Evolutionary conservation across 2,797 vertebrate species (phyloP).

Genomic region (Benthosema pterotum): DNA sequence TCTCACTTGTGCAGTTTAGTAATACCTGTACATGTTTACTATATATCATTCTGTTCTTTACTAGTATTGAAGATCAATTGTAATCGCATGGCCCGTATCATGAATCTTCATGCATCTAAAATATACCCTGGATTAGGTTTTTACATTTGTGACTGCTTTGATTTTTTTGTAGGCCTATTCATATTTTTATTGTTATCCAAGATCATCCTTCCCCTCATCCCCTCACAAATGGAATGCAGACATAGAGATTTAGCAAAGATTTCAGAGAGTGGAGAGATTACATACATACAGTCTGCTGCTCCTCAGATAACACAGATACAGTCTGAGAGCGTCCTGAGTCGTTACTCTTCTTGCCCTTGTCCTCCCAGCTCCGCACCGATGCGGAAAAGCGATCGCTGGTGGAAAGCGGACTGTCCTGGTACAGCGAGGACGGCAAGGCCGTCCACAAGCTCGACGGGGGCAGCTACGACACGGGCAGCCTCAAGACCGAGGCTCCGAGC

Average conservation of each 20-base stretch:
- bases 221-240: constrained; percentile 51
- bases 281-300: constrained; percentile 13
- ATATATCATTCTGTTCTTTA: too few species aligned
- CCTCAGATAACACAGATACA: constrained; percentile 52
- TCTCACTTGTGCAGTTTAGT: neutral
- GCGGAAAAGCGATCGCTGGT: constrained; percentile 96
- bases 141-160: neutral
- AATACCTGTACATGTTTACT: constrained; percentile 3
- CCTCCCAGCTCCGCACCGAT: constrained; percentile 91
- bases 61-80: neutral
- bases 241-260: constrained; percentile 55
- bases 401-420: constrained; percentile 96
- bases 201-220: constrained; percentile 6
- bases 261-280: constrained; percentile 26
- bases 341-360: constrained; percentile 36
- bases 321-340: constrained; percentile 26
- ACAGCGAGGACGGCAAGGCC: constrained; percentile 90
- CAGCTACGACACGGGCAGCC: constrained; percentile 91
- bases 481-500: constrained; percentile 90
- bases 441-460: constrained; percentile 80
- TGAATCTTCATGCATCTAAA: neutral
- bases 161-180: neutral
- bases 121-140: too few species aligned
- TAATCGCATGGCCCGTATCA: neutral
- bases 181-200: too few species aligned